These are phyloP conservation scores for Crax fasciolata DNA, from an alignment of 2,797 vertebrate species.

Conservation along the genomic window DNA sequence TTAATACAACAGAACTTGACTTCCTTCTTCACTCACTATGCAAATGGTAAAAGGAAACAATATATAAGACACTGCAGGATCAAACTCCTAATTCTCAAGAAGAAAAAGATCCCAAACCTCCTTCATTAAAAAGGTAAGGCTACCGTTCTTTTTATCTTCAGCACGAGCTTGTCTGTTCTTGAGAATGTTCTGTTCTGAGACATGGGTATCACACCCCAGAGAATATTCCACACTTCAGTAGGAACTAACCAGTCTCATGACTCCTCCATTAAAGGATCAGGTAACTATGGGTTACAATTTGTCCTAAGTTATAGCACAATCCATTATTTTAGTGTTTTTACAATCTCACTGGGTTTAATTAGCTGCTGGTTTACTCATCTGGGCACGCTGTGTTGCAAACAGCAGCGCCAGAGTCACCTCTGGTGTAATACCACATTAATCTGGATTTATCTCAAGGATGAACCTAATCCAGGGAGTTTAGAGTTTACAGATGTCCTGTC, in stretches of 20 bases:
- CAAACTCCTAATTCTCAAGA: background rate
- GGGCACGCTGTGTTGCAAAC: background rate
- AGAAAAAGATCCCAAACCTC: background rate
- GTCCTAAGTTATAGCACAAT: background rate
- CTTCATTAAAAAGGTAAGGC: background rate
- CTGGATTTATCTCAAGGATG: background rate
- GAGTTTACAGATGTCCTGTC: background rate
- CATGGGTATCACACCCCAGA: background rate
- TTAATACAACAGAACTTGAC: background rate
- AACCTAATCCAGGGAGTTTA: background rate
- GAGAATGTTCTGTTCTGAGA: background rate
- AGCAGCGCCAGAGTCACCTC: background rate
- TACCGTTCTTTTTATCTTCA: background rate
- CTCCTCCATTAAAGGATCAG: background rate
- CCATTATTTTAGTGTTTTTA: fast-evolving
- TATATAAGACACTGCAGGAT: background rate
- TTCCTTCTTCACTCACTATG: background rate
- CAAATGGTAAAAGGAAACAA: background rate
- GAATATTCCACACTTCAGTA: background rate
- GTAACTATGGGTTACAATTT: background rate
- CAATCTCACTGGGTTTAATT: background rate
- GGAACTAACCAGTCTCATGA: background rate
- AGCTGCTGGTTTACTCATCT: background rate
- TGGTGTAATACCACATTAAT: background rate
- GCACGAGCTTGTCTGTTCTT: background rate